Conservation (phyloP, 2,888 invertebrate species). For the Cephus spinipes region DNA sequence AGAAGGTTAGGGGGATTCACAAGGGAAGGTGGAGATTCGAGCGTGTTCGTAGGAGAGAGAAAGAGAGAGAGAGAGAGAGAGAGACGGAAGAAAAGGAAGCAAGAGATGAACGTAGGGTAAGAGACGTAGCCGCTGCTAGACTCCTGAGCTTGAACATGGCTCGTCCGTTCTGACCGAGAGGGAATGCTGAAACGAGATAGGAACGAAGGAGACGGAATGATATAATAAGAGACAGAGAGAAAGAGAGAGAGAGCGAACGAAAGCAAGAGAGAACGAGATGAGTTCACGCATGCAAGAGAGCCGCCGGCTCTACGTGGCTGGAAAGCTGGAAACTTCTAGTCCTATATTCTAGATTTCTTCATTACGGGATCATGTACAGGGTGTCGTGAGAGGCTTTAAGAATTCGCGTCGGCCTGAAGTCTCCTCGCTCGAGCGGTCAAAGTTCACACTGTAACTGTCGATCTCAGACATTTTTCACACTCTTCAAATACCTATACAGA, state of each 20-base stretch:
- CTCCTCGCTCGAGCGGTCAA: slow-evolving; percentile 31
- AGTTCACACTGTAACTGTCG: slow-evolving; percentile 20
- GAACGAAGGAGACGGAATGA: slow-evolving; percentile 16
- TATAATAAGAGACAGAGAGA: slow-evolving; percentile 3
- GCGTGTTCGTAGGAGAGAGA: slow-evolving; percentile 11
- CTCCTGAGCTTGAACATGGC: background rate
- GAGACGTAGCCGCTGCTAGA: slow-evolving; percentile 10
- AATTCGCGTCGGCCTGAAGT: slow-evolving; percentile 24
- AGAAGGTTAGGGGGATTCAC: slow-evolving; percentile 12
- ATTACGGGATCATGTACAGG: slow-evolving; percentile 47
- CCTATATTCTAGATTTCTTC: slow-evolving; percentile 53
- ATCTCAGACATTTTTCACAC: slow-evolving; percentile 14
- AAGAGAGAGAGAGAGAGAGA: slow-evolving; percentile 11
- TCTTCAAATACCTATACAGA: background rate
- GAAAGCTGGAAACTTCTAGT: slow-evolving; percentile 47
- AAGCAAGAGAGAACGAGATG: slow-evolving; percentile 25
- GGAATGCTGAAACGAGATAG: background rate
- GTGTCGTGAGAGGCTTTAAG: slow-evolving; percentile 33
- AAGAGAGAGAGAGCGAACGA: slow-evolving; percentile 24
- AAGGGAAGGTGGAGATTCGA: slow-evolving; percentile 17
- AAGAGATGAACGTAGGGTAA: slow-evolving; percentile 20
- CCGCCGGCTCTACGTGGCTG: slow-evolving; percentile 48
- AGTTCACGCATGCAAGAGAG: slow-evolving; percentile 50
- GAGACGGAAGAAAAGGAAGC: slow-evolving; percentile 17
- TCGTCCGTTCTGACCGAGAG: background rate